These are phyloP conservation scores for Virgularia gustaviana DNA, from an alignment of 92 coral and sea anemone species.

Conservation along the genomic window DNA sequence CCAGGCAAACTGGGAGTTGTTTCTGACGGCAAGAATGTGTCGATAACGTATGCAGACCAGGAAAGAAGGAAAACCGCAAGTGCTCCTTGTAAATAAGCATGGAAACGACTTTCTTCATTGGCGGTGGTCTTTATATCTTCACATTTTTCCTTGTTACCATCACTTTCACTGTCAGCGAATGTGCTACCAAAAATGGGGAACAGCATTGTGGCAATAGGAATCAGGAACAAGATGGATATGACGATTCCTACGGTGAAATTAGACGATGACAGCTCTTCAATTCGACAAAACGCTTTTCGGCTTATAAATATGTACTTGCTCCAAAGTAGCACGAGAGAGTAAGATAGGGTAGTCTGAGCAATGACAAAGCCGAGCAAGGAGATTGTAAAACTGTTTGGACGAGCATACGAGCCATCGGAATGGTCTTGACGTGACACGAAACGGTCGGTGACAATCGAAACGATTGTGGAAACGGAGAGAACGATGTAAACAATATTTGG, in stretches of 20 bases:
- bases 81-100: conserved; percentile 75
- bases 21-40: conserved; percentile 76
- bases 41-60: conserved; percentile 90
- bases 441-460: conserved; percentile 88
- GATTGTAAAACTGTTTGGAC: conserved; percentile 8
- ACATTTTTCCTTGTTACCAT: conserved; percentile 34
- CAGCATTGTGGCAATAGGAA: conserved; percentile 41
- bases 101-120: conserved; percentile 44
- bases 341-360: conserved; percentile 93
- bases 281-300: conserved; percentile 92
- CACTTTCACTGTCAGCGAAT: conserved; percentile 23
- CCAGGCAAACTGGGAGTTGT: conserved; percentile 82
- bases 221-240: conserved; percentile 70
- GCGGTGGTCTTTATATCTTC: too few relatives aligned
- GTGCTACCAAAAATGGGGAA: conserved; percentile 33
- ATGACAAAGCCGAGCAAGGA: conserved; percentile 85
- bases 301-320: conserved; percentile 95
- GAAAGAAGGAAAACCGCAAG: conserved; percentile 78
- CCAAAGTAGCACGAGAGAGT: conserved; percentile 89
- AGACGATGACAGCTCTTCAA: conserved; percentile 94
- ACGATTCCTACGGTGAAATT: conserved; percentile 77
- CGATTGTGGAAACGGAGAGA: conserved; percentile 90
- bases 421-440: conserved; percentile 59
- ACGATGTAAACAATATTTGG: conserved; percentile 95
- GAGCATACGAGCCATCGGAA: conserved; percentile 39